Evolutionary conservation across 2,113 vertebrate genomes (phyloP), one percentile per base, ranked within the genome.

Genomic region (Regulus satrapa): DNA sequence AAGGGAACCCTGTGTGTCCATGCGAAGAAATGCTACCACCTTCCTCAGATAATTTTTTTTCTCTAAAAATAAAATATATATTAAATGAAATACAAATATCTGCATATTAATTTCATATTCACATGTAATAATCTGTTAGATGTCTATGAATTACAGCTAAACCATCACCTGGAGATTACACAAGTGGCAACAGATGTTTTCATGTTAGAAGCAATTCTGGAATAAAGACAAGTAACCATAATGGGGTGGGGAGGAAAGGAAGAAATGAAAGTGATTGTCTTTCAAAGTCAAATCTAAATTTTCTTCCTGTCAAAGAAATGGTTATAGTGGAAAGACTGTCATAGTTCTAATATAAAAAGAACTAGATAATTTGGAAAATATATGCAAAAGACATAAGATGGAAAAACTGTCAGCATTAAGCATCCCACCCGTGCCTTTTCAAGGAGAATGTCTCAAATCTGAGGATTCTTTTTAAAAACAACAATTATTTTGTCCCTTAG

Each of bases 331-430:
- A 96, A 95, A 58, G 74, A 38, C 69, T 94, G 75, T 88, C 88
- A 72, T 11, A 55, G 34, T 85, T 61, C 18, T 94, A 86, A 76
- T 88, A 72, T 45, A 51, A 94, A 97, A 96, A 95, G 21, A 34
- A 43, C 24, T 64, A 74, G 46, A 54, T 94, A 77, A 93, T 95
- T 94, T 87, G 55, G 63, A 89, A 93, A 81, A 45, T 43, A 80
- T 6, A 41, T 24, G 54, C 20, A 55, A 89, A 84, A 92, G 40
- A 92, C 71, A 82, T 54, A 52, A 51, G 23, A 13, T 74, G 83
- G 36, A 77, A 91, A 94, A 75, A 16, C 29, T 75, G 54, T 46
- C 31, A 74, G 19, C 34, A 19, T 40, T 29, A 24, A 25, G 24
- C 84, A 95, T 88, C 41, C 75, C 72, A 71, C 40, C 19, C 48